phyloP scores from a whole-genome alignment of 1,140 invertebrate genomes.

The Procambarus virginalis region DNA sequence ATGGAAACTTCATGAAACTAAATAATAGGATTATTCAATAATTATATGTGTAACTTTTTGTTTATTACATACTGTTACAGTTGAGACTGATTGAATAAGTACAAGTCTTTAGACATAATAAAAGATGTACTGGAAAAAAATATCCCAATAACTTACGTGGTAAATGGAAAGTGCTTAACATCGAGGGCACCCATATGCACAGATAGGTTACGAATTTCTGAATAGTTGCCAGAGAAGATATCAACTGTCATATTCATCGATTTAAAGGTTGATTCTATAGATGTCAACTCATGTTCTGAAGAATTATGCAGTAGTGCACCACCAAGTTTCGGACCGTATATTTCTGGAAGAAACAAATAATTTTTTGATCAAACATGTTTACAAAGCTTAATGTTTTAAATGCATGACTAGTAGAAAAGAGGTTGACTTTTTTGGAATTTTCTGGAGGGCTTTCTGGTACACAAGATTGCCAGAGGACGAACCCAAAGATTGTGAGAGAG shows the following conservation, averaged over 20 bases:
- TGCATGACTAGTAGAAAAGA: no score
- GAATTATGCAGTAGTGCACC: conserved; percentile 10
- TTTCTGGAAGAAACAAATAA: neutral
- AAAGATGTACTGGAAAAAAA: neutral
- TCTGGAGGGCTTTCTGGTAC: no score
- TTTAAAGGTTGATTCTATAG: neutral
- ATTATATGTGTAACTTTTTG: no score
- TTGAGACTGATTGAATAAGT: no score
- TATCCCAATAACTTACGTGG: neutral
- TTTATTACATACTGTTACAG: no score
- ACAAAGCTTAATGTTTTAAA: no score
- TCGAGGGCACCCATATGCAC: neutral
- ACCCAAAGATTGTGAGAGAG: no score
- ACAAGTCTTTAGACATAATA: neutral
- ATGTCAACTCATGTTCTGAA: neutral
- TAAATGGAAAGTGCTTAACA: neutral
- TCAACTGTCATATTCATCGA: conserved; percentile 7
- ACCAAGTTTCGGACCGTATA: neutral
- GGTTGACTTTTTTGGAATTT: no score
- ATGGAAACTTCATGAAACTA: no score
- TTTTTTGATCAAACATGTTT: no score
- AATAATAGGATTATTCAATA: no score
- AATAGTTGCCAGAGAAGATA: conserved; percentile 14
- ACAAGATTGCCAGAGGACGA: no score
- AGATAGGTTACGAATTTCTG: neutral